Evolutionary conservation across 2,113 vertebrate species (phyloP).

Genomic region (Melanerpes aurifrons): DNA sequence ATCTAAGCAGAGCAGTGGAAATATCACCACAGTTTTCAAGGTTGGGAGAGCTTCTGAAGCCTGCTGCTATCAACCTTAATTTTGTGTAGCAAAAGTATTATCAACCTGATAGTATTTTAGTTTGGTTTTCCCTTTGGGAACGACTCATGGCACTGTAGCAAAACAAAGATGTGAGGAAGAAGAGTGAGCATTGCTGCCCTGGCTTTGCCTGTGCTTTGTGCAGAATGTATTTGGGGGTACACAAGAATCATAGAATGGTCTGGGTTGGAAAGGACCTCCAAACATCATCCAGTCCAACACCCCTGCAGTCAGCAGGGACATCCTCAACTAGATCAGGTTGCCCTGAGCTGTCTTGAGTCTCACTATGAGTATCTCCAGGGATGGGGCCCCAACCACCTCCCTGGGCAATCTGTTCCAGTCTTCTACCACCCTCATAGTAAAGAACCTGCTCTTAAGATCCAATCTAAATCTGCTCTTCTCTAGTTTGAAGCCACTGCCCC

Average conservation of each 20-base stretch:
- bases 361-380: too few species aligned
- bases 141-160: neutral
- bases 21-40: constrained; percentile 14
- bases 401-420: too few species aligned
- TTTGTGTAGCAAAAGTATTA: constrained; percentile 6
- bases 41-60: neutral
- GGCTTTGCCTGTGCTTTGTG: neutral
- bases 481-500: too few species aligned
- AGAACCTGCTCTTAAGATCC: too few species aligned
- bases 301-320: too few species aligned
- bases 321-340: too few species aligned
- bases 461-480: too few species aligned
- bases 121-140: neutral
- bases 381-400: too few species aligned
- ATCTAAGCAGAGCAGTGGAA: constrained; percentile 21
- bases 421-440: too few species aligned
- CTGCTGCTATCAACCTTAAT: neutral
- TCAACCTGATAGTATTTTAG: neutral
- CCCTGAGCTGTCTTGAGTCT: too few species aligned
- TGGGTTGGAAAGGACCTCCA: too few species aligned
- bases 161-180: neutral
- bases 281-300: too few species aligned
- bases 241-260: neutral
- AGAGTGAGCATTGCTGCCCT: neutral
- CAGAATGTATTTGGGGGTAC: neutral